Evolutionary conservation across 2,797 vertebrate species (phyloP).

Genomic region (Sparidentex hasta): DNA sequence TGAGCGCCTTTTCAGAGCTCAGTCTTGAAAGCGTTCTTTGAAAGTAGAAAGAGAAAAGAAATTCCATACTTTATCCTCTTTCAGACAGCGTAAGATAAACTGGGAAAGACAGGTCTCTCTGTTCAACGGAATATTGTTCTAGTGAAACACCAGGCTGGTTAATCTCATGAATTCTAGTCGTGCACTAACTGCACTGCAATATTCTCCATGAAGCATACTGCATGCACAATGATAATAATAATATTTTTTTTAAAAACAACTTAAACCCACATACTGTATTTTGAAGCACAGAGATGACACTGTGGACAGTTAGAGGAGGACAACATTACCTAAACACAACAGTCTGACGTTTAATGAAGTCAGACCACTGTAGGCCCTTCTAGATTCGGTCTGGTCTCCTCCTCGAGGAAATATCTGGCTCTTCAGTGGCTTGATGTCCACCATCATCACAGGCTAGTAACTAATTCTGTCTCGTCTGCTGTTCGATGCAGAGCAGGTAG

Average conservation of each 20-base stretch:
- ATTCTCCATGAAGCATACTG: not conserved
- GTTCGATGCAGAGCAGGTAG: not conserved
- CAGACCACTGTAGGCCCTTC: not conserved
- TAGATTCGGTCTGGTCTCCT: not conserved
- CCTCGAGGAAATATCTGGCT: not conserved
- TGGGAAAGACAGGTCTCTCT: conserved; percentile 12
- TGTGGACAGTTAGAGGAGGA: no score
- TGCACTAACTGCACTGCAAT: not conserved
- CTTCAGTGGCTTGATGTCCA: not conserved
- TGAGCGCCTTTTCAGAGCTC: conserved; percentile 40
- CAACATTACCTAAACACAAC: not conserved
- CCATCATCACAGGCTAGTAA: not conserved
- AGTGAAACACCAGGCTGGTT: conserved; percentile 12
- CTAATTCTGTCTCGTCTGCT: not conserved
- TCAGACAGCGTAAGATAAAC: conserved; percentile 25
- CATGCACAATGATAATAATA: not conserved
- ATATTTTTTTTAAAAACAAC: no score
- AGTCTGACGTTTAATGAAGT: no score
- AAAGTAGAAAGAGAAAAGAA: conserved; percentile 30
- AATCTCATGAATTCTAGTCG: conserved; percentile 7
- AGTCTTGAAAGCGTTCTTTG: conserved; percentile 48
- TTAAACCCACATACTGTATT: no score
- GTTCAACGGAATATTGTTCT: conserved; percentile 38
- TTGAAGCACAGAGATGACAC: no score
- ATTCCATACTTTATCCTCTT: conserved; percentile 34